Evolutionary conservation across 2,113 vertebrate genomes (phyloP).

Genomic region (Sporophila hypoxantha): DNA sequence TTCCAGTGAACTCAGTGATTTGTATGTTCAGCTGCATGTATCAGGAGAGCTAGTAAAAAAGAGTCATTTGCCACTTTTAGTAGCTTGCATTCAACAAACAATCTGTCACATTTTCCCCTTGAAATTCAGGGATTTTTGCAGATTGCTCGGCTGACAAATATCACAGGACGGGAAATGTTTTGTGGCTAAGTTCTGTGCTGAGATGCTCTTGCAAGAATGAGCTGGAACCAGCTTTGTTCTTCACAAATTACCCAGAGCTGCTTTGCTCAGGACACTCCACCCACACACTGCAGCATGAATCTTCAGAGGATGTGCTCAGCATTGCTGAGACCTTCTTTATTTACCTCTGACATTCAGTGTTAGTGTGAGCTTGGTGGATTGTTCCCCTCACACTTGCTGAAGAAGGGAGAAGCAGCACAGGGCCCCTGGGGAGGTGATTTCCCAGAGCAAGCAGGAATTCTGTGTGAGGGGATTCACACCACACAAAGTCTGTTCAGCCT

Average conservation of each 20-base stretch:
- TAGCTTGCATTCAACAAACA: slow-evolving; percentile 6
- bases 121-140: slow-evolving; percentile 23
- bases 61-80: not conserved
- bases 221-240: not conserved
- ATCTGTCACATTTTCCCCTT: slow-evolving; percentile 11
- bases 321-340: rapidly evolving
- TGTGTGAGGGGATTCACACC: not conserved
- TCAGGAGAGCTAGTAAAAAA: not conserved
- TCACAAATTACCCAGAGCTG: not conserved
- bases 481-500: not conserved
- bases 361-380: not conserved
- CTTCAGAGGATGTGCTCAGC: not conserved
- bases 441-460: not conserved
- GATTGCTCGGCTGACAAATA: not conserved
- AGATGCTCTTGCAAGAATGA: not conserved
- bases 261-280: not conserved
- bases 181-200: not conserved
- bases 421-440: not conserved
- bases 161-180: not conserved
- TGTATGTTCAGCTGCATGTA: slow-evolving; percentile 41
- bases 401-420: not conserved
- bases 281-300: not conserved
- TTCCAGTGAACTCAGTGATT: slow-evolving; percentile 12
- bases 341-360: not conserved
- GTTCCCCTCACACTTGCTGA: not conserved